These are phyloP conservation scores for Argyra leucocephala DNA, from an alignment of 2,888 invertebrate species.

Conservation along the genomic window DNA sequence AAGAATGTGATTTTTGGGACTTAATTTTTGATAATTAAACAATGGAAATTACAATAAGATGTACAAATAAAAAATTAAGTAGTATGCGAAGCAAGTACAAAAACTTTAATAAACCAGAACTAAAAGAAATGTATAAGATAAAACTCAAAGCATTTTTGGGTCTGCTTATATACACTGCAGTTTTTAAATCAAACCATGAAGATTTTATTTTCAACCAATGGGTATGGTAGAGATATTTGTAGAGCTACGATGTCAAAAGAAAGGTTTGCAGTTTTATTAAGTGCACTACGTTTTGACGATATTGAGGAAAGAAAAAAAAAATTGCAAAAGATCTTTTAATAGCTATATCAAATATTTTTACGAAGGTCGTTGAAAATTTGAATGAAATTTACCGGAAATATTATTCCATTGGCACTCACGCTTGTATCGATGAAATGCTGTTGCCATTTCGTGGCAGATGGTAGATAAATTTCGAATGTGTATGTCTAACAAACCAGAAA, in stretches of 20 bases:
- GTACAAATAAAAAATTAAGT: no score
- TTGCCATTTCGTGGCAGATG: slow-evolving; percentile 16
- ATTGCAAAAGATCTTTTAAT: neutral
- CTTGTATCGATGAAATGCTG: slow-evolving; percentile 16
- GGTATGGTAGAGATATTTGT: neutral
- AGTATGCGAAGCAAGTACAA: no score
- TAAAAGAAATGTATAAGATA: no score
- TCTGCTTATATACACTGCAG: no score
- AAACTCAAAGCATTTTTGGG: no score
- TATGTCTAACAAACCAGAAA: slow-evolving; percentile 17
- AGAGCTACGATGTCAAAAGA: neutral
- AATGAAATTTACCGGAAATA: no score
- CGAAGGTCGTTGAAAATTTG: neutral
- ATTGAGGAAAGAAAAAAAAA: neutral
- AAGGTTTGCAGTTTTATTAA: neutral
- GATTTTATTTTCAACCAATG: neutral
- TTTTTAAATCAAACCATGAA: no score
- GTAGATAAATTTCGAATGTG: slow-evolving; percentile 16
- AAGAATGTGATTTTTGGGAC: no score
- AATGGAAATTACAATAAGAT: no score
- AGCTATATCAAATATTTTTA: neutral
- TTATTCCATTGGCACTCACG: slow-evolving; percentile 1
- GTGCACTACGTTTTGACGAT: neutral
- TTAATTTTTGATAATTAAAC: no score
- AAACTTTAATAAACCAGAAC: no score